Percentiles rank a stretch among this genome's conserved stretches.
phyloP scores from a whole-genome alignment of 2,113 vertebrate species.

The Polyodon spathula region DNA sequence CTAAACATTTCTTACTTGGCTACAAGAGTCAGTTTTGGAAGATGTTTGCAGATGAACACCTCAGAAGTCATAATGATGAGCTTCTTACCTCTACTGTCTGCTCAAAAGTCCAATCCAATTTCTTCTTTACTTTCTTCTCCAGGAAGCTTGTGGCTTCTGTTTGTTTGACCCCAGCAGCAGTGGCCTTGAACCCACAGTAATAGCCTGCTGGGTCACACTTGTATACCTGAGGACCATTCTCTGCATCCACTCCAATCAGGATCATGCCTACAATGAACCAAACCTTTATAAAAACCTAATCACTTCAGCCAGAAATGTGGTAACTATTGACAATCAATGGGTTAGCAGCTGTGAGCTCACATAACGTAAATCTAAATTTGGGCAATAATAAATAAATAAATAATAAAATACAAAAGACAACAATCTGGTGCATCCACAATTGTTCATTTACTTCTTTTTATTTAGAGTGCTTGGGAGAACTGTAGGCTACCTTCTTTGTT shows the following conservation, averaged over 20 bases:
- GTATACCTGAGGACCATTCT: slow-evolving; percentile 86
- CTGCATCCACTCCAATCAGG: slow-evolving; percentile 88
- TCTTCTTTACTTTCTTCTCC: slow-evolving; percentile 99
- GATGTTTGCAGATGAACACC: no score
- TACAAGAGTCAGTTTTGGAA: no score
- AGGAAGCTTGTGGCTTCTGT: slow-evolving; percentile 97
- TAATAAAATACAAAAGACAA: not conserved
- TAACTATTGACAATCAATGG: not conserved
- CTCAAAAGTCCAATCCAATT: slow-evolving; percentile 92
- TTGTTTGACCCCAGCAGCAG: slow-evolving; percentile 91
- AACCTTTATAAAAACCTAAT: not conserved
- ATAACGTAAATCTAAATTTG: no score
- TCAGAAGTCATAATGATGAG: not conserved
- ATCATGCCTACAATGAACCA: slow-evolving; percentile 78
- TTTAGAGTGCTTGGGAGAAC: no score
- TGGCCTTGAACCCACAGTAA: slow-evolving; percentile 97
- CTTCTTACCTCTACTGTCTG: slow-evolving; percentile 84
- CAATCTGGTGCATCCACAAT: no score
- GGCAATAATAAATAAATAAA: not conserved
- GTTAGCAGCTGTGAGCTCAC: no score
- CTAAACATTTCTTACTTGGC: no score
- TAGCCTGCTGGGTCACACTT: slow-evolving; percentile 97
- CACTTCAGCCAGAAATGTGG: no score
- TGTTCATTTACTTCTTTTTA: no score
- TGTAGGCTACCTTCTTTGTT: no score